Percentiles rank a stretch among this genome's conserved stretches.
phyloP scores from a whole-genome alignment of 2,797 vertebrate genomes.

The Artibeus jamaicensis region DNA sequence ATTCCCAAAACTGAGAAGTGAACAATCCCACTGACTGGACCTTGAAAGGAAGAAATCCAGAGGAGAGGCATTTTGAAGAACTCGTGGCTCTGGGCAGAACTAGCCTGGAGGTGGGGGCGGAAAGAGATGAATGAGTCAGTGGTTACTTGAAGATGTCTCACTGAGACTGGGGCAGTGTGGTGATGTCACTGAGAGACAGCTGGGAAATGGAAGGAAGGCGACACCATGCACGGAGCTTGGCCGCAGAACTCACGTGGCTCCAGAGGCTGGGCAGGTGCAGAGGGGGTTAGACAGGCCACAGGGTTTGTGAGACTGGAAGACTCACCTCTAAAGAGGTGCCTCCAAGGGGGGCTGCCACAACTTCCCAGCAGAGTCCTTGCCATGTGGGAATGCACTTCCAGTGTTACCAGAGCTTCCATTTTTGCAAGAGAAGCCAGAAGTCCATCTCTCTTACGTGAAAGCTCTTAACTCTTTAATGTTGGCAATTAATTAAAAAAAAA shows the following conservation, averaged over 20 bases:
- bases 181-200: background rate
- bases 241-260: background rate
- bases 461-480: constrained; percentile 34
- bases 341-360: background rate
- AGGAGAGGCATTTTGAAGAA: background rate
- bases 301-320: background rate
- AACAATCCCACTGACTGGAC: background rate
- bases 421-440: constrained; percentile 21
- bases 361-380: background rate
- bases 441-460: background rate
- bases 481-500: background rate
- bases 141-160: constrained; percentile 51
- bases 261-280: background rate
- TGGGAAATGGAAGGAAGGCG: background rate
- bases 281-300: background rate
- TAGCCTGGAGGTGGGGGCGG: background rate
- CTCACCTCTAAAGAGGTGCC: background rate
- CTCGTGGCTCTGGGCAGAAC: background rate
- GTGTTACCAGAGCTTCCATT: background rate
- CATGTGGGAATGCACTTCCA: background rate
- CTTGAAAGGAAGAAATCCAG: background rate
- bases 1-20: background rate
- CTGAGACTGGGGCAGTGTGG: background rate
- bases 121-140: constrained; percentile 60
- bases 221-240: background rate